These are phyloP conservation scores for Hylaeus volcanicus DNA, from an alignment of 1,140 invertebrate species.

Conservation along the genomic window DNA sequence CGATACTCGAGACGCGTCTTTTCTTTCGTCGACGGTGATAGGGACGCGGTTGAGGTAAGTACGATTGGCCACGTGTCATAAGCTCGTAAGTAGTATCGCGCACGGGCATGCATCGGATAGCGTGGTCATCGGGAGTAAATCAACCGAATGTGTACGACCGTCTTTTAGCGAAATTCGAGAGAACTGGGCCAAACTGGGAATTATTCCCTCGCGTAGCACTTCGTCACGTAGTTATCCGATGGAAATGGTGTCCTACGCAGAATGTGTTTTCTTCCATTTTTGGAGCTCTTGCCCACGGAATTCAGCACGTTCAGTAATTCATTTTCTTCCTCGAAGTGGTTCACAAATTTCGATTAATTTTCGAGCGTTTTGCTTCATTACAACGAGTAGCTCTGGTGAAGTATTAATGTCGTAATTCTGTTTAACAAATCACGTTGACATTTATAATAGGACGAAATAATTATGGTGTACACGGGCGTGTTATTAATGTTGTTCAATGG, in stretches of 20 bases:
- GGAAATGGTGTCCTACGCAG: not conserved
- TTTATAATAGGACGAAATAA: too few species aligned
- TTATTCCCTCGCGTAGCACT: not conserved
- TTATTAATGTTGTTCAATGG: too few species aligned
- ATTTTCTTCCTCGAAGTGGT: too few species aligned
- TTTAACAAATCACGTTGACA: too few species aligned
- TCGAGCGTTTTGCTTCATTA: too few species aligned
- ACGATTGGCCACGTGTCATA: constrained; percentile 2
- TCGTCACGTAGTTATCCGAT: not conserved
- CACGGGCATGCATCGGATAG: not conserved
- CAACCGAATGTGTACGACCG: not conserved
- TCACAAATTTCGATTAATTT: too few species aligned
- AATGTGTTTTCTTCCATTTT: not conserved
- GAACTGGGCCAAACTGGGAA: constrained; percentile 6
- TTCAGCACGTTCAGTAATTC: too few species aligned
- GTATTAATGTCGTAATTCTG: too few species aligned
- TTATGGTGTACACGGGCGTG: too few species aligned
- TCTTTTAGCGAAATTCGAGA: constrained; percentile 10
- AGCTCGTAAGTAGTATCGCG: constrained; percentile 27
- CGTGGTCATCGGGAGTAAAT: constrained; percentile 21
- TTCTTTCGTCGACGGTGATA: not conserved
- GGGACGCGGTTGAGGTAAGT: not conserved
- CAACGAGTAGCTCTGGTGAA: too few species aligned
- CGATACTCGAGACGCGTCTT: not conserved
- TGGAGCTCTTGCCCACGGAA: too few species aligned